phyloP scores from a whole-genome alignment of 1,140 invertebrate genomes.

The Diachasma alloeum region DNA sequence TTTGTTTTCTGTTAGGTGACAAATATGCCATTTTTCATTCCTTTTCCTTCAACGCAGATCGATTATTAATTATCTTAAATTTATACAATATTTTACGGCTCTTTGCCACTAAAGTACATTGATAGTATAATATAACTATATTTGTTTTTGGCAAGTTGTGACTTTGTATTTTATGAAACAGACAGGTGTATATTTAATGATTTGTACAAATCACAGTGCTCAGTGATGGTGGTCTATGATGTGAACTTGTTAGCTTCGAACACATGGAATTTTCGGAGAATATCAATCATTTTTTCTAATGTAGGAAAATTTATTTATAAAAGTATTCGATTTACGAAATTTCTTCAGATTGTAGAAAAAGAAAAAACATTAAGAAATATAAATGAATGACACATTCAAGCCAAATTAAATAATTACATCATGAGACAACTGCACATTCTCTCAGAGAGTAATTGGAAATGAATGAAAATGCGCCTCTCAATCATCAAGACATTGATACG shows the following conservation, averaged over 20 bases:
- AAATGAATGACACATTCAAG: too few species aligned
- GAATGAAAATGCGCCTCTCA: not conserved
- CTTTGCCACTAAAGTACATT: not conserved
- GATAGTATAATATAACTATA: not conserved
- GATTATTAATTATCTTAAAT: too few species aligned
- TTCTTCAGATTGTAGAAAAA: too few species aligned
- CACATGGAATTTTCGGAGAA: not conserved
- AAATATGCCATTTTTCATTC: too few species aligned
- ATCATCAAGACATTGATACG: not conserved
- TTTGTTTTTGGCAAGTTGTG: not conserved
- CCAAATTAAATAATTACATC: too few species aligned
- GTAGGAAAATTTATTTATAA: not conserved
- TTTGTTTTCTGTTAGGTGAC: too few species aligned
- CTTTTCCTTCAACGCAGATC: too few species aligned
- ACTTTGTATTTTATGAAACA: not conserved
- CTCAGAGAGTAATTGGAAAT: not conserved
- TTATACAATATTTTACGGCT: too few species aligned
- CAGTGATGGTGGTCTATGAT: not conserved
- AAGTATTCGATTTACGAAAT: not conserved
- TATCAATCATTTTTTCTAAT: not conserved
- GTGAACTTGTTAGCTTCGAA: not conserved
- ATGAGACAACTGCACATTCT: not conserved
- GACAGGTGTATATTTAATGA: too few species aligned
- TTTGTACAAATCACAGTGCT: conserved; percentile 1
- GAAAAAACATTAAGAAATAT: too few species aligned